Percentiles rank a stretch among this genome's conserved stretches.
phyloP scores from a whole-genome alignment of 35 echinoderm and acorn worm species.

The Lytechinus pictus region DNA sequence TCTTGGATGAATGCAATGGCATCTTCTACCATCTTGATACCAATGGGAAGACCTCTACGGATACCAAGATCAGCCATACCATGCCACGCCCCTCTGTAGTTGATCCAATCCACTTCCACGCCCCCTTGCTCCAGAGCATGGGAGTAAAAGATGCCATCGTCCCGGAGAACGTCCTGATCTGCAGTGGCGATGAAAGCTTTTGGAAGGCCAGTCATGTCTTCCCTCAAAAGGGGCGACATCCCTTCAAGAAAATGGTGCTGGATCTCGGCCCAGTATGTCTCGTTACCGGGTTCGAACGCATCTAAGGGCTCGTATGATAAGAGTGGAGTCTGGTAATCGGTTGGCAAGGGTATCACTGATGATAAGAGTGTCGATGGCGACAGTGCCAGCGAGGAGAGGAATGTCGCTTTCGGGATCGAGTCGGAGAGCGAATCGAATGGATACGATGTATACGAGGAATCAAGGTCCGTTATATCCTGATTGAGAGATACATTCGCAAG shows the following conservation, averaged over 20 bases:
- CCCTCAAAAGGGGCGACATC: constrained; percentile 64
- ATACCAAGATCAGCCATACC: not conserved
- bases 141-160: constrained; percentile 83
- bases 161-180: constrained; percentile 64
- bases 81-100: constrained; percentile 66
- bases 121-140: constrained; percentile 64
- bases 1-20: constrained; percentile 21
- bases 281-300: constrained; percentile 18
- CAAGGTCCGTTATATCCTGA: not conserved
- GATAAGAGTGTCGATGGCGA: not conserved
- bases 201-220: constrained; percentile 68
- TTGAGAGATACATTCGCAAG: constrained; percentile 21
- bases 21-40: constrained; percentile 26
- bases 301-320: not conserved
- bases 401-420: not conserved
- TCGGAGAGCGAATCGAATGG: not conserved
- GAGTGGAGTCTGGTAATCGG: not conserved
- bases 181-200: constrained; percentile 67
- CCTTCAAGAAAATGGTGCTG: constrained; percentile 27
- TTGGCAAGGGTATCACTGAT: not conserved
- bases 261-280: constrained; percentile 44
- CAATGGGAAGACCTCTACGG: not conserved
- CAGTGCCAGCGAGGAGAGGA: not conserved
- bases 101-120: constrained; percentile 63
- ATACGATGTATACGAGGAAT: not conserved